Base-by-base conservation (phyloP, 2,888 invertebrate genomes). In the Drosophila histrio region DNA sequence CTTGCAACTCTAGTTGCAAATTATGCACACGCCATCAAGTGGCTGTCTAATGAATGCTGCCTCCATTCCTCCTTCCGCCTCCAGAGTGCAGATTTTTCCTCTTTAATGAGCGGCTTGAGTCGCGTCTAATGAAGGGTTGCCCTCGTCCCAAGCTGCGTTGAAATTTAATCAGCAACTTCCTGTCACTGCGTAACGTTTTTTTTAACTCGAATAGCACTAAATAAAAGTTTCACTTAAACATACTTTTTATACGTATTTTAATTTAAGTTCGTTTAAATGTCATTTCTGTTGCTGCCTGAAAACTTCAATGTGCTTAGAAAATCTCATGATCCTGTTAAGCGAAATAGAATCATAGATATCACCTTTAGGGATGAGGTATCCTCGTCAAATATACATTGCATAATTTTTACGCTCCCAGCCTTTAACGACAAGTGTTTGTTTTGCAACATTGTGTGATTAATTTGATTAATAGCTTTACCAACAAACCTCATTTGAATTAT, bases 11-110 rank as follows among this genome's bases (percentile, higher is more conserved):
- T 60, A 69, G 63, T 72, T 66, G 80, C 65, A 86, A 84, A 82
- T 82, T 83, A 83, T 87, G 79, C 81, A 83, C 86, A 86, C 81
- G 75, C 83, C 83, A 83, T 82, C 83, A 75, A 79, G 78, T 71
- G 67, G 60, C 74, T 60, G 63, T 69, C 77, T 69, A 77, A 77
- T 77, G 74, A 77, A 67, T 73, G 74, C 53, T 17, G 30, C 39
- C 41, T 58, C 28, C 28, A 34, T n/a, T 7, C n/a, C 11, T 21
- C 24, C 21, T 15, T 4, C 32, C 72, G 82, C 69, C 77, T 69
- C 43, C 61, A 44, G 39, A 53, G 34, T 62, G 65, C 76, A 75
- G 75, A 75, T 74, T 75, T 72, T 75, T 67, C 54, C 61, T 59
- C 57, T 76, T 76, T 75, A 76, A 75, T 76, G 75, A 75, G 65